These are phyloP conservation scores for Antitype chi DNA, from an alignment of 2,888 invertebrate species.

Conservation along the genomic window DNA sequence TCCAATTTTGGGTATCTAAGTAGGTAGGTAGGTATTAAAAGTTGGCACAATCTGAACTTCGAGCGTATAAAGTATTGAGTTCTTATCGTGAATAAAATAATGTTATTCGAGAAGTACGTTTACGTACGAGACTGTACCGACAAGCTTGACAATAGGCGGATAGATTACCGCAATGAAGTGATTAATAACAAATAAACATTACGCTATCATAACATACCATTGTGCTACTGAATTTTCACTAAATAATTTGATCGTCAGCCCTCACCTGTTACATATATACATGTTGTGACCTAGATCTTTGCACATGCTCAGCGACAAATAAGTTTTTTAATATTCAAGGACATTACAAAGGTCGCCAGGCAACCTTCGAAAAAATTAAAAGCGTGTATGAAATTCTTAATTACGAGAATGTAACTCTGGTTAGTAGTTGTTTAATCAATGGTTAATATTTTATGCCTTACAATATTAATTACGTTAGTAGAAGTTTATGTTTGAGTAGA, in stretches of 20 bases:
- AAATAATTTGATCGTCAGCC: conserved; percentile 45
- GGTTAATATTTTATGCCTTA: conserved; percentile 12
- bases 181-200: conserved; percentile 58
- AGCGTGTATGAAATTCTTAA: conserved; percentile 49
- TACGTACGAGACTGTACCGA: conserved; percentile 45
- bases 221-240: conserved; percentile 19
- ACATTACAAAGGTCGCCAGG: conserved; percentile 53
- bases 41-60: conserved; percentile 42
- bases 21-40: conserved; percentile 27
- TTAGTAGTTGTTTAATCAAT: conserved; percentile 1
- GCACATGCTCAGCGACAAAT: conserved; percentile 55
- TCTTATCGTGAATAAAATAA: conserved; percentile 72
- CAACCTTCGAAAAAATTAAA: conserved; percentile 59
- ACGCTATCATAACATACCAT: conserved; percentile 20
- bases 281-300: conserved; percentile 62
- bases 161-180: conserved; percentile 57
- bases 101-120: conserved; percentile 65
- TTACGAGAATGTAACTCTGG: conserved; percentile 24
- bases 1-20: conserved; percentile 18
- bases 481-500: conserved; percentile 15
- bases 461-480: conserved; percentile 8
- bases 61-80: conserved; percentile 59
- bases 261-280: conserved; percentile 34
- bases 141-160: conserved; percentile 50
- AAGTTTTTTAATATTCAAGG: conserved; percentile 63